phyloP scores from a whole-genome alignment of 1,140 invertebrate genomes.

The Drosophila dunni region DNA sequence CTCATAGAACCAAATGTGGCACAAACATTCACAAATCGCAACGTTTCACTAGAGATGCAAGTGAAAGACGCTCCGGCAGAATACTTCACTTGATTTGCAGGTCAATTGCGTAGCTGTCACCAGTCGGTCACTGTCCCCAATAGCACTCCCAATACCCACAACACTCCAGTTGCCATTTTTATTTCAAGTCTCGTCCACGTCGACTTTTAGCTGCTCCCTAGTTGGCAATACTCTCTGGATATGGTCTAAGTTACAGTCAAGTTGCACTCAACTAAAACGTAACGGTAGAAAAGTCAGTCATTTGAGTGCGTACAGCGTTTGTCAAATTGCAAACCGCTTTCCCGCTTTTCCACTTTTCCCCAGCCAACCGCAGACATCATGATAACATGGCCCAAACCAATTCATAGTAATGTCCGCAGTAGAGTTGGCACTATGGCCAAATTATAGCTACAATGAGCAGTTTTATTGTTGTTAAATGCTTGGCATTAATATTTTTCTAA shows the following conservation, averaged over 20 bases:
- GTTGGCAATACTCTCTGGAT: conserved; percentile 39
- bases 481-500: too few species aligned
- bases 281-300: conserved; percentile 60
- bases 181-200: not conserved
- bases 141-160: not conserved
- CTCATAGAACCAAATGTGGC: conserved; percentile 55
- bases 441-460: too few species aligned
- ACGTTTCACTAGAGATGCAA: conserved; percentile 18
- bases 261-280: conserved; percentile 58
- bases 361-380: conserved; percentile 6
- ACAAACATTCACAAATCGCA: conserved; percentile 9
- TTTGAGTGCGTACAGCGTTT: conserved; percentile 74
- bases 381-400: conserved; percentile 6
- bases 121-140: conserved; percentile 49
- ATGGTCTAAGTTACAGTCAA: conserved; percentile 41
- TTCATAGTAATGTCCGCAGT: conserved; percentile 21
- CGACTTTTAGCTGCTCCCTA: conserved; percentile 12
- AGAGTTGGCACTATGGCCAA: too few species aligned
- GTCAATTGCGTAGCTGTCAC: conserved; percentile 69
- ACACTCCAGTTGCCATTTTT: too few species aligned
- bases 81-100: conserved; percentile 58
- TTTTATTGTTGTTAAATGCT: too few species aligned
- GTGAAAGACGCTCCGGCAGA: conserved; percentile 46
- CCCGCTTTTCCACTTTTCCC: conserved; percentile 32
- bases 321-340: conserved; percentile 70